Percentiles rank a stretch among this genome's conserved stretches.
Evolutionary conservation across 2,113 vertebrate species (phyloP).

Genomic region (Mobula hypostoma): DNA sequence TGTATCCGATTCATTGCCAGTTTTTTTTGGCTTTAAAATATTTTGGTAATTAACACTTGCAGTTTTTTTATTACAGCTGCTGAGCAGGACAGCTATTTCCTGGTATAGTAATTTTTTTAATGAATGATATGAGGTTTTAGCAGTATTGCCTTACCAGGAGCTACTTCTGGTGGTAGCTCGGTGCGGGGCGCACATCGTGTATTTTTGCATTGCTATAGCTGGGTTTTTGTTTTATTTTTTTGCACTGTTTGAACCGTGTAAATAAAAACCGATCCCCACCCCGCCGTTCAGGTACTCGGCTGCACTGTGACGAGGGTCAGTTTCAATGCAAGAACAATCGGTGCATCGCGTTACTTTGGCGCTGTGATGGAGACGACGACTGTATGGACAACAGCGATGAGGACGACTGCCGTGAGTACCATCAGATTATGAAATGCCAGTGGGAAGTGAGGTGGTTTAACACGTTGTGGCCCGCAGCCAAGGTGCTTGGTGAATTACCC

Average conservation of each 20-base stretch:
- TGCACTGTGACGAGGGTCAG: slow-evolving; percentile 78
- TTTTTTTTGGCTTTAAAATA: background rate
- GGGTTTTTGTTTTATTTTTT: background rate
- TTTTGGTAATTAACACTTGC: background rate
- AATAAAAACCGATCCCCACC: slow-evolving; percentile 23
- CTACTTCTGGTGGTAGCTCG: background rate
- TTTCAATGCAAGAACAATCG: slow-evolving; percentile 86
- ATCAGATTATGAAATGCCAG: background rate
- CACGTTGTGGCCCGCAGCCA: too few species aligned
- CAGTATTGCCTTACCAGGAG: background rate
- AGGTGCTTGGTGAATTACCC: too few species aligned
- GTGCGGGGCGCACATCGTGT: background rate
- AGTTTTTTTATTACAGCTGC: background rate
- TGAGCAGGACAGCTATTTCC: background rate
- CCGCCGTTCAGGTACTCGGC: slow-evolving; percentile 56
- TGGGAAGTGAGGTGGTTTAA: background rate
- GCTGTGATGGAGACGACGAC: slow-evolving; percentile 90
- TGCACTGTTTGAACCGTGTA: background rate
- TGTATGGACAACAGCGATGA: slow-evolving; percentile 93
- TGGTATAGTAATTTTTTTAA: background rate
- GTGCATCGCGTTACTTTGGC: slow-evolving; percentile 88
- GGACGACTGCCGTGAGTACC: slow-evolving; percentile 87
- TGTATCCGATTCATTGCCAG: background rate
- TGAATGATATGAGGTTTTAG: too few species aligned
- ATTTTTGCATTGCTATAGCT: background rate